Evolutionary conservation across 1,140 invertebrate species (phyloP).

Genomic region (Hyles euphorbiae): DNA sequence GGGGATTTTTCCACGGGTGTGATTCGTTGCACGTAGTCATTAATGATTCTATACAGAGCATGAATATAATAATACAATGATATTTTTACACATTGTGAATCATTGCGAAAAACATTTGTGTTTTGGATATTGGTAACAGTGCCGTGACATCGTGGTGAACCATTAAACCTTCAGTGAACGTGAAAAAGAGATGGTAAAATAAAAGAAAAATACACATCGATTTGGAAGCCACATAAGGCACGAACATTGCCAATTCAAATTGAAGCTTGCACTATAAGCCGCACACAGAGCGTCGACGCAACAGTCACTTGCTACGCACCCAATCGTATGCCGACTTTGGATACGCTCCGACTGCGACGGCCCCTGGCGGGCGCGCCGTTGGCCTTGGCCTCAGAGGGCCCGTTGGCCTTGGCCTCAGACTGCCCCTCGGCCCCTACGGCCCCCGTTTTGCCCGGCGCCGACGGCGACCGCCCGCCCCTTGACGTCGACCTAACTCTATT

Average conservation of each 20-base stretch:
- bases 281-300: slow-evolving; percentile 67
- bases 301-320: slow-evolving; percentile 72
- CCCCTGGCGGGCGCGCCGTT: slow-evolving; percentile 49
- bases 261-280: slow-evolving; percentile 15
- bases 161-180: not conserved
- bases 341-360: slow-evolving; percentile 66
- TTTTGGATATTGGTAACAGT: too few species aligned
- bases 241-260: slow-evolving; percentile 26
- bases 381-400: slow-evolving; percentile 7
- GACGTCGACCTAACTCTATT: slow-evolving; percentile 71
- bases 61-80: too few species aligned
- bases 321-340: slow-evolving; percentile 73
- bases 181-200: slow-evolving; percentile 16
- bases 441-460: slow-evolving; percentile 55
- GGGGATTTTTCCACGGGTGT: too few species aligned
- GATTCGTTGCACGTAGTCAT: too few species aligned
- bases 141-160: too few species aligned
- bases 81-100: too few species aligned
- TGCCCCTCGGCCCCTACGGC: slow-evolving; percentile 37
- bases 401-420: slow-evolving; percentile 21
- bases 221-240: slow-evolving; percentile 30
- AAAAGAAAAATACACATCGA: slow-evolving; percentile 17
- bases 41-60: too few species aligned
- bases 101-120: too few species aligned
- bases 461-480: slow-evolving; percentile 65